Evolutionary conservation across 2,888 invertebrate species (phyloP), one percentile per base, ranked within the genome.

Genomic region (Cryptops parisi): DNA sequence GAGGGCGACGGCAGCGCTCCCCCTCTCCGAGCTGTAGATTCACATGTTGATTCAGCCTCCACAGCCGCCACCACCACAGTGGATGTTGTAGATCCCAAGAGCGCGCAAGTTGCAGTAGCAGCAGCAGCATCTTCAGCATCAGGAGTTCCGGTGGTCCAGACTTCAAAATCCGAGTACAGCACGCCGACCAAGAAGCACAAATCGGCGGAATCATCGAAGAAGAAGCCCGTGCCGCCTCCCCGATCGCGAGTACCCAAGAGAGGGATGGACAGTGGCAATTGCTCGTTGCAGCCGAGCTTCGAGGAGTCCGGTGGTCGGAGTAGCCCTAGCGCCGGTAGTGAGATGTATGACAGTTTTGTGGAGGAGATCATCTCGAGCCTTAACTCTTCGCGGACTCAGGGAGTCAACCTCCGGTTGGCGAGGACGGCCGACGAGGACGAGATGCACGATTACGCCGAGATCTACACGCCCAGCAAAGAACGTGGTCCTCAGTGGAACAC

Each of bases 391-490:
- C 53, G 45, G 5, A 22, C 43, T n/a, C n/a, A 43, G 44, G 54
- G 51, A 49, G 40, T 52, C 49, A 55, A 27, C 39, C 48, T 54
- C 21, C 39, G 59, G 52, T 44, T 55, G 48, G 43, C 52, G 45
- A 27, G 55, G 47, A 40, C 56, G 54, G 54, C 57, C 15, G 62
- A 61, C 21, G 60, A 60, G n/a, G 64, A 67, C 53, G 68, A 68
- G 59, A 58, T 61, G 1, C 90, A 91, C 65, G 91, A 91, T 67
- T 91, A 91, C 65, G 89, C 90, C 1, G 90, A 91, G 72, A 90
- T 91, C 59, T 91, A 90, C 65, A 91, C 90, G 24, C 91, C 90
- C 0, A 88, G 86, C 62, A 78, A 86, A 67, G 90, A 86, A 71
- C 74, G 75, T 57, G 58, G 62, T 43, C 63, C 63, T 60, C 69